phyloP scores from a whole-genome alignment of 2,888 invertebrate species.

The Julus scanicus region DNA sequence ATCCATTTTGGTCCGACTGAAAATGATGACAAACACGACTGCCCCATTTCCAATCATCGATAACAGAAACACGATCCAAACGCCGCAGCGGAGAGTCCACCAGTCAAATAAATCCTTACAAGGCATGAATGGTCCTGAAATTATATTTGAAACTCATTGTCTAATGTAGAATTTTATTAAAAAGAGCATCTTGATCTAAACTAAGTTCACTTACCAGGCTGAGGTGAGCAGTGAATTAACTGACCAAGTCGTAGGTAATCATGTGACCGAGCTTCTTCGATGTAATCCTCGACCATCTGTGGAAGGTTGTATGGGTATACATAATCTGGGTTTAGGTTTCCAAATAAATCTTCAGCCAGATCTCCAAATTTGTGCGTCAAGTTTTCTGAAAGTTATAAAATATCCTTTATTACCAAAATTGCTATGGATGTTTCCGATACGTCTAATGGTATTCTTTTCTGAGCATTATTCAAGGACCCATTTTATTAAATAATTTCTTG shows the following conservation, averaged over 20 bases:
- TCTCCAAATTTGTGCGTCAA: slow-evolving; percentile 78
- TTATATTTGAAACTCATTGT: not conserved
- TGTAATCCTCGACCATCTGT: slow-evolving; percentile 78
- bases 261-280: slow-evolving; percentile 73
- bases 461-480: too few species aligned
- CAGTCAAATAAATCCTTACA: slow-evolving; percentile 96
- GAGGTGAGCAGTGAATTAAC: slow-evolving; percentile 59
- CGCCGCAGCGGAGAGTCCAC: slow-evolving; percentile 97
- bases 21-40: slow-evolving; percentile 92
- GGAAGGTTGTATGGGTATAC: slow-evolving; percentile 74
- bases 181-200: not conserved
- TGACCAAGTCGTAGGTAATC: not conserved
- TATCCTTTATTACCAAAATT: not conserved
- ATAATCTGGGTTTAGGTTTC: slow-evolving; percentile 77
- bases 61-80: slow-evolving; percentile 96
- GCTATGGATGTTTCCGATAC: not conserved
- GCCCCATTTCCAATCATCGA: slow-evolving; percentile 96
- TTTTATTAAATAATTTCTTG: too few species aligned
- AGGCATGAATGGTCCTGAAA: slow-evolving; percentile 85
- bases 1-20: slow-evolving; percentile 92
- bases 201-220: slow-evolving; percentile 57
- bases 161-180: not conserved
- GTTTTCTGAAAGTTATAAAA: slow-evolving; percentile 71
- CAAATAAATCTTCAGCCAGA: slow-evolving; percentile 77
- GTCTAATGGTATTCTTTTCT: not conserved